These are phyloP conservation scores for Lomographa bimaculata DNA, from an alignment of 2,888 invertebrate species.

Conservation along the genomic window DNA sequence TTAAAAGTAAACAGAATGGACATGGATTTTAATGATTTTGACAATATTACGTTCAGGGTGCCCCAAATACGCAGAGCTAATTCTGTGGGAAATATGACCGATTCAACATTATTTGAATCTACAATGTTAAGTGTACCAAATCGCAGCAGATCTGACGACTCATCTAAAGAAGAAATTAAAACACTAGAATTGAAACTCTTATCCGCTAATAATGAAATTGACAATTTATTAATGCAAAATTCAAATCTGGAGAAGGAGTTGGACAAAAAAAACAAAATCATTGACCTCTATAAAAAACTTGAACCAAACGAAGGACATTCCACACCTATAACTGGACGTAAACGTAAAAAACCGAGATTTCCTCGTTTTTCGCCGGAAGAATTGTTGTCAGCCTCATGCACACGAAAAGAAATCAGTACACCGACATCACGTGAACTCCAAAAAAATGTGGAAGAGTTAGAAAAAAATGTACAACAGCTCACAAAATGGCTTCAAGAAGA, in stretches of 20 bases:
- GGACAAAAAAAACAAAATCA: not conserved
- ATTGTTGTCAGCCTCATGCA: no score
- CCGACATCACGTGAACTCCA: no score
- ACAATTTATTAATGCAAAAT: not conserved
- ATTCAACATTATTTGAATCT: not conserved
- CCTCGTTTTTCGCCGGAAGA: not conserved
- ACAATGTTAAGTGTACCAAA: not conserved
- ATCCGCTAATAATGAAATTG: constrained; percentile 1
- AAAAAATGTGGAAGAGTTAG: not conserved
- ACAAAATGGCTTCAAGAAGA: constrained; percentile 1
- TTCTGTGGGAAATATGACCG: not conserved
- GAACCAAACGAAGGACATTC: constrained; percentile 1
- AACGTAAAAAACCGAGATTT: not conserved
- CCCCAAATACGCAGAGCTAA: not conserved
- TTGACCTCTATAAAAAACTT: constrained; percentile 1
- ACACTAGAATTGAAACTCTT: not conserved
- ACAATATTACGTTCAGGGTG: not conserved
- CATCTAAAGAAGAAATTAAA: not conserved
- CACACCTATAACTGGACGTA: not conserved
- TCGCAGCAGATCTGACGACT: not conserved
- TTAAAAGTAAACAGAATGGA: not conserved
- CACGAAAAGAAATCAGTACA: not conserved
- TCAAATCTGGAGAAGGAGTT: not conserved
- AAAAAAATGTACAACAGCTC: not conserved
- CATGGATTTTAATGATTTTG: not conserved